phyloP scores from a whole-genome alignment of 2,888 invertebrate genomes.

The Aromia moschata region DNA sequence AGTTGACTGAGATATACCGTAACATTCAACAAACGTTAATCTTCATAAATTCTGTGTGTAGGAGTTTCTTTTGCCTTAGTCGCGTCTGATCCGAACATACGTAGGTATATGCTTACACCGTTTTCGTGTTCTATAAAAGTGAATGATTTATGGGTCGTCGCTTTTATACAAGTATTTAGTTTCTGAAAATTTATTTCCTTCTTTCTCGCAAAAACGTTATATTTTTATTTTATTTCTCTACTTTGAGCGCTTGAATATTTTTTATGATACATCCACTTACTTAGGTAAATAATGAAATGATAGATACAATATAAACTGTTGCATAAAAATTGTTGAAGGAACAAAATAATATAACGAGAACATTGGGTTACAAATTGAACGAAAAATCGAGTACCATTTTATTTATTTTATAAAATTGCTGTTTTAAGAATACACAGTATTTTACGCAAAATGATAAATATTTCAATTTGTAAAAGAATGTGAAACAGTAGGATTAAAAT shows the following conservation, averaged over 20 bases:
- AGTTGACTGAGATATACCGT: no score
- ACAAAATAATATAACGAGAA: no score
- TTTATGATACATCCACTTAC: neutral
- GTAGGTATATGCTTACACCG: neutral
- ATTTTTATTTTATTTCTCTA: neutral
- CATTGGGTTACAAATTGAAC: no score
- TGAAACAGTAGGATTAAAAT: no score
- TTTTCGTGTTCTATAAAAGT: slow-evolving; percentile 4
- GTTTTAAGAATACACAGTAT: no score
- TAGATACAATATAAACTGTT: no score
- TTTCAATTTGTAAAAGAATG: no score
- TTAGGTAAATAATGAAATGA: no score
- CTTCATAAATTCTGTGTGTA: slow-evolving; percentile 5
- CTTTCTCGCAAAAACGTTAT: neutral
- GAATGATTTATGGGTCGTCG: slow-evolving; percentile 4
- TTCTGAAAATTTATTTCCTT: neutral
- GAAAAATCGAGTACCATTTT: no score
- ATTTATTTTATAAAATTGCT: no score
- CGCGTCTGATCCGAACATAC: neutral
- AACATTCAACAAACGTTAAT: neutral
- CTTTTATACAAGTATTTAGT: neutral
- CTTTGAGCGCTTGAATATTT: neutral
- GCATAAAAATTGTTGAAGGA: no score
- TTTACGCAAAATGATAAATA: no score
- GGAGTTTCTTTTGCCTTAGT: neutral